A percentile compares a stretch with the other conserved stretches of the same genome.
Evolutionary conservation across 2,888 invertebrate species (phyloP).

Genomic region (Tetheella fluctuosa): DNA sequence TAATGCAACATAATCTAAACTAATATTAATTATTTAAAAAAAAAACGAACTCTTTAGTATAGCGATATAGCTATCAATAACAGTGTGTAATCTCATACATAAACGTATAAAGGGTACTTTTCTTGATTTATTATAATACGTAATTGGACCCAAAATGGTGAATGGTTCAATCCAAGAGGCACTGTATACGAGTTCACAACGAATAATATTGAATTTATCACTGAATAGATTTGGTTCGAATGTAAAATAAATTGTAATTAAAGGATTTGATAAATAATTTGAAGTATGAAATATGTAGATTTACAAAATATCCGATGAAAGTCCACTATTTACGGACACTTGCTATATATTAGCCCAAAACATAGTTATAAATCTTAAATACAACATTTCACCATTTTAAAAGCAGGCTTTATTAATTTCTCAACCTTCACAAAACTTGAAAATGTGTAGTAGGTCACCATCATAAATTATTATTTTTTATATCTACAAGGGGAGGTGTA

Average conservation of each 20-base stretch:
- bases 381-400: no score
- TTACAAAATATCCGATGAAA: no score
- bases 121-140: constrained; percentile 5
- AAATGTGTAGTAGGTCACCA: not conserved
- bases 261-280: constrained; percentile 32
- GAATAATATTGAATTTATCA: constrained; percentile 31
- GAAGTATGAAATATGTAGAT: constrained; percentile 15
- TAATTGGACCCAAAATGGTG: not conserved
- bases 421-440: not conserved
- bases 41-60: no score
- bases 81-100: no score
- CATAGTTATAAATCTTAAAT: no score
- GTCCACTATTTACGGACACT: no score
- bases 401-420: not conserved
- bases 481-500: no score
- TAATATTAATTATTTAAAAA: no score
- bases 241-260: constrained; percentile 37
- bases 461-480: no score
- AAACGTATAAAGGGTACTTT: not conserved
- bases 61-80: no score
- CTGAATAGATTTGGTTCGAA: constrained; percentile 31
- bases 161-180: constrained; percentile 18
- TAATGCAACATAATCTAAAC: no score
- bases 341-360: no score
- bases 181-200: constrained; percentile 21